Evolutionary conservation across 2,888 invertebrate species (phyloP), one percentile per base, ranked within the genome.

Genomic region (Cinara cedri): DNA sequence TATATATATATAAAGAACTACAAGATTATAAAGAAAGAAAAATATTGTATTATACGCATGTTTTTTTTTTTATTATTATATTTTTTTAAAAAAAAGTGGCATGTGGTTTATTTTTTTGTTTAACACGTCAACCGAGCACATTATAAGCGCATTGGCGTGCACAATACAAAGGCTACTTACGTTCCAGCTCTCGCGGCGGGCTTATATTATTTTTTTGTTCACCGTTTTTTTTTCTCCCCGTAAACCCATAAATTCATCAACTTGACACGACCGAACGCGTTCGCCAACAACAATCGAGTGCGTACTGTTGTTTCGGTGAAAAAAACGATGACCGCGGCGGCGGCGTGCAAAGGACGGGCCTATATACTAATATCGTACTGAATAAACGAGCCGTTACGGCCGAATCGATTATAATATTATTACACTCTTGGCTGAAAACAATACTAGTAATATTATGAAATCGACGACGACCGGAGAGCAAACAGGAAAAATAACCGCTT

Each of bases 221-320:
- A n/a, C n/a, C n/a, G 26, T 42, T 74, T 63, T 19, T 46, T n/a
- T 21, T 14, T 76, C 66, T 66, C 19, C 19, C 72, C 62, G 26
- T 57, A 76, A 76, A 57, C 76, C 55, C 76, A 76, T 76, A 76
- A 76, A 76, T 76, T 46, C 76, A 66, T 76, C 76, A 76, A 76
- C 42, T n/a, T 76, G 76, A 76, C 76, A 6, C 6, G 57, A 46
- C 65, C 19, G 55, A 76, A 76, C 65, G 75, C 65, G 75, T 76
- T 42, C 16, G 63, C 24, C 34, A 63, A 75, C 75, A 75, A 75
- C 51, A 75, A 65, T 42, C 34, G 34, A 0, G 6, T n/a, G 8
- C n/a, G 13, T 68, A 49, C 49, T 46, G 8, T 68, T n/a, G 51
- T 44, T 44, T 4, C 26, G 14, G 21, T 6, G 34, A 6, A 34